Evolutionary conservation across 2,797 vertebrate genomes (phyloP).

Genomic region (Oceanodroma leucorhoa): DNA sequence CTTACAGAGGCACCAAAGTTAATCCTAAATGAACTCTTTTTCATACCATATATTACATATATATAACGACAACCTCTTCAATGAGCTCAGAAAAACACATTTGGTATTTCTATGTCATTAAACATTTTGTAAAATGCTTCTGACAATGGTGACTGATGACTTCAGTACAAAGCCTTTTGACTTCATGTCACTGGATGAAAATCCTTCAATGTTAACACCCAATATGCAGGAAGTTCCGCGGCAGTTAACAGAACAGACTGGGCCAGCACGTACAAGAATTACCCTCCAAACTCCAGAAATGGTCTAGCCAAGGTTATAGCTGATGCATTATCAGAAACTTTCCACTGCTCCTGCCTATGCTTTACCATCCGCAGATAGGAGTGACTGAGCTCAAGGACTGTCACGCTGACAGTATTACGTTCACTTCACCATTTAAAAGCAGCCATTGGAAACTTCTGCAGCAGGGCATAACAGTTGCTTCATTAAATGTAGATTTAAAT

Average conservation of each 20-base stretch:
- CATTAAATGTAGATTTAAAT: background rate
- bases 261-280: background rate
- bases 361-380: background rate
- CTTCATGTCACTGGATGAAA: background rate
- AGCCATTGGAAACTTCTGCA: background rate
- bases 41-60: fast-evolving
- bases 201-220: background rate
- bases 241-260: background rate
- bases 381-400: background rate
- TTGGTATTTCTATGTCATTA: background rate
- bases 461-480: background rate
- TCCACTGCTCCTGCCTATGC: background rate
- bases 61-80: background rate
- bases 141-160: background rate
- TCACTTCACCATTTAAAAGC: background rate
- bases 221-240: background rate
- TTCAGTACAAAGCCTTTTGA: background rate
- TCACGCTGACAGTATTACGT: background rate
- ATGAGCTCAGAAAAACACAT: background rate
- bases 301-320: background rate
- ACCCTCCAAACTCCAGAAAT: background rate
- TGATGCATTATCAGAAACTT: background rate
- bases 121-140: background rate
- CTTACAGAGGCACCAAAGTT: background rate
- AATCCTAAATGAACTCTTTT: background rate